Evolutionary conservation across 1,140 invertebrate species (phyloP).

Genomic region (Stenopsyche tienmushanensis): DNA sequence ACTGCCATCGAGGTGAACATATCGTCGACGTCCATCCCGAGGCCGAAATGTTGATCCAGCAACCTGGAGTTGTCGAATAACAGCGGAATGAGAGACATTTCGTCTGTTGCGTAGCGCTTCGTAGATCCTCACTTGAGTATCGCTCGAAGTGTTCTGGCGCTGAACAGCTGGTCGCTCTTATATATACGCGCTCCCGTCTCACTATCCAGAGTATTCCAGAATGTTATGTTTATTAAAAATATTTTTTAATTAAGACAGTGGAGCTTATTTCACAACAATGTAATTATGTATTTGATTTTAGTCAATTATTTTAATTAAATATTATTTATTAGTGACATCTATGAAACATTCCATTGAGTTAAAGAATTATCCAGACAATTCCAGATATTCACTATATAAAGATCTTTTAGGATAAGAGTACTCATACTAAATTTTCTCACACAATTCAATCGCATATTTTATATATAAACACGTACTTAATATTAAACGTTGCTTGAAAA

Average conservation of each 20-base stretch:
- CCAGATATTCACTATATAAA: too few relatives aligned
- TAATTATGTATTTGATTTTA: too few relatives aligned
- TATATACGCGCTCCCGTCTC: background rate
- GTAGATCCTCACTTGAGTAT: background rate
- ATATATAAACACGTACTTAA: too few relatives aligned
- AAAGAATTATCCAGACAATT: too few relatives aligned
- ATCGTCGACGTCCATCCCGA: slow-evolving; percentile 58
- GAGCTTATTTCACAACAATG: too few relatives aligned
- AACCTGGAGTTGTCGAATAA: slow-evolving; percentile 51
- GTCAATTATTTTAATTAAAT: too few relatives aligned
- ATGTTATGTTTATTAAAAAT: background rate
- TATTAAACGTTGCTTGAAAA: too few relatives aligned
- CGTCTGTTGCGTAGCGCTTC: background rate
- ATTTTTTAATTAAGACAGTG: background rate
- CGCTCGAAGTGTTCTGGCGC: background rate
- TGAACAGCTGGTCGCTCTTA: background rate
- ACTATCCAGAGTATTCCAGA: background rate
- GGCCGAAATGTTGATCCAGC: slow-evolving; percentile 63
- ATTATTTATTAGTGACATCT: too few relatives aligned
- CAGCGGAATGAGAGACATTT: slow-evolving; percentile 4
- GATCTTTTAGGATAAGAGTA: too few relatives aligned
- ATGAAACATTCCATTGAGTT: too few relatives aligned
- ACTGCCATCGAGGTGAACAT: slow-evolving; percentile 47
- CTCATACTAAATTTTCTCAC: too few relatives aligned
- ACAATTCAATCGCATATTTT: too few relatives aligned